These are phyloP conservation scores for Drosophila quadrilineata DNA, from an alignment of 1,140 invertebrate genomes.

Conservation along the genomic window DNA sequence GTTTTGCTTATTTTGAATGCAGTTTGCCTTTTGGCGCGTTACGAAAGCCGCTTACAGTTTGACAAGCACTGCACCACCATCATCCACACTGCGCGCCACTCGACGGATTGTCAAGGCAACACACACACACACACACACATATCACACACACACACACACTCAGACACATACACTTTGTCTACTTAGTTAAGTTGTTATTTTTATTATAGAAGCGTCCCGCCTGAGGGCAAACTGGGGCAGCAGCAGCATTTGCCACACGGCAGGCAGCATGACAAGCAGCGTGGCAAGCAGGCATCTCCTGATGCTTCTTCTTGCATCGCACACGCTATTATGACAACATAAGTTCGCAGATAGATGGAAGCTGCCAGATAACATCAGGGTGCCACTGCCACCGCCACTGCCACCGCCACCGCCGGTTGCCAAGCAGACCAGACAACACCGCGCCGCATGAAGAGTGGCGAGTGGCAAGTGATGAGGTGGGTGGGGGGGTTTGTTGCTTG, in stretches of 20 bases:
- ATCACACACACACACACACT: not conserved
- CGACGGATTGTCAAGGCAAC: slow-evolving; percentile 58
- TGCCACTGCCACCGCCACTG: too few species aligned
- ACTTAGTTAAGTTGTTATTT: slow-evolving; percentile 76
- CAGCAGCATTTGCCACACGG: not conserved
- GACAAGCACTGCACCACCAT: slow-evolving; percentile 42
- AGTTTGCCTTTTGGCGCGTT: not conserved
- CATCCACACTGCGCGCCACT: too few species aligned
- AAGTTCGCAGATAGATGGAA: slow-evolving; percentile 37
- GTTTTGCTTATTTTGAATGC: not conserved
- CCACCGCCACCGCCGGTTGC: too few species aligned
- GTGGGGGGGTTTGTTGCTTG: not conserved
- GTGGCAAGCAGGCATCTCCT: too few species aligned
- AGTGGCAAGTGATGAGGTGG: not conserved
- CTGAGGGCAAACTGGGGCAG: slow-evolving; percentile 11
- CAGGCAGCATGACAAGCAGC: too few species aligned
- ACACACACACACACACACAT: slow-evolving; percentile 8
- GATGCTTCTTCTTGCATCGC: too few species aligned
- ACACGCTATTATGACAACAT: slow-evolving; percentile 62
- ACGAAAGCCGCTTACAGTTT: slow-evolving; percentile 71
- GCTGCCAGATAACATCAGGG: not conserved
- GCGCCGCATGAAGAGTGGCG: not conserved
- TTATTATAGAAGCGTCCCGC: slow-evolving; percentile 61
- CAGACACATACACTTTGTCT: slow-evolving; percentile 29
- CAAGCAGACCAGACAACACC: too few species aligned